Evolutionary conservation across 2,113 vertebrate species (phyloP), one percentile per base, ranked within the genome.

Genomic region (Uria lomvia): DNA sequence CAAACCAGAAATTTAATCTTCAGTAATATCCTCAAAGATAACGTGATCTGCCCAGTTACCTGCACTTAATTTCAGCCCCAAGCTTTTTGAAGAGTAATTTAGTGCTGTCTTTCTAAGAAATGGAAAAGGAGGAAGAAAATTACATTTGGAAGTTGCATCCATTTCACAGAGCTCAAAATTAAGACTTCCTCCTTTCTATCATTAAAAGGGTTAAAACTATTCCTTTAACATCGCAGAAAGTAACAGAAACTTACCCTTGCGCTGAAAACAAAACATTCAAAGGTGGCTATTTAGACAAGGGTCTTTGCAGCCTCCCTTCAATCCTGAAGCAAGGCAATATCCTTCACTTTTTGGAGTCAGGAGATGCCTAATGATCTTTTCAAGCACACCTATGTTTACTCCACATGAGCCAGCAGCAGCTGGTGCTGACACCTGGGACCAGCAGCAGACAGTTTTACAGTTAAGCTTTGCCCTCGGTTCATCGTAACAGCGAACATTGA

Each of bases 401-500:
- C 56, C 23, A 20, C 58, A 83, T 15, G 68, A 65, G 36, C 7
- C 45, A 94, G 12, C 40, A 82, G 36, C 62, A 87, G 27, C 52
- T 45, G 7, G 24, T 29, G 43, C 19, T 45, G 49, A 47, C 20
- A 55, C 8, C 27, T 15, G 13, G 7, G 24, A 76, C 18, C 19
- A 71, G 18, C 9, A 40, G 19, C 34, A 75, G 22, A 15, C 47
- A 49, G 32, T 79, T 79, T 36, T n/a, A 32, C 19, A 74, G 45
- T 6, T 38, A 77, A 43, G 13, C 12, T 60, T 23, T 50, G 34
- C 32, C 32, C 26, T 60, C 45, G 30, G 10, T 15, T 65, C 22
- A 45, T 49, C 27, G 3, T 15, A 67, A 40, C 0, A 62, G 12
- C 8, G 1, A 63, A 24, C 2, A 3, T 20, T 19, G 4, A 36